phyloP scores from a whole-genome alignment of 2,113 vertebrate genomes.

The Ammodytes dubius region DNA sequence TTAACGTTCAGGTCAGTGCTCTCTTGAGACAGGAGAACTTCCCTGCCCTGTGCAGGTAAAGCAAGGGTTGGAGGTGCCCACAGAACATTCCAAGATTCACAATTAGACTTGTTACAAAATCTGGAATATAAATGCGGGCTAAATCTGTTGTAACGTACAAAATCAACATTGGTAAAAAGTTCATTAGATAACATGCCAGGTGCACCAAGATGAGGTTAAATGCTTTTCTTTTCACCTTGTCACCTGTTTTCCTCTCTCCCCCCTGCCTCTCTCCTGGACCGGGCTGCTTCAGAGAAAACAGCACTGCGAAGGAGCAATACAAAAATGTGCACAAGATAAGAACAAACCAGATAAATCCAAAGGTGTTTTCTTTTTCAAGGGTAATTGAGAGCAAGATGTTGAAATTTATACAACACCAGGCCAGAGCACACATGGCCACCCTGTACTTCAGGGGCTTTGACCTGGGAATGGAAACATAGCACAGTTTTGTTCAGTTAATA shows the following conservation, averaged over 20 bases:
- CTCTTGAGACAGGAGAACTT: not conserved
- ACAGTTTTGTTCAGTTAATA: not conserved
- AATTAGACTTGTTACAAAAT: not conserved
- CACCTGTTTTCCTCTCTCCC: not conserved
- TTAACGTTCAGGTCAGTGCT: not conserved
- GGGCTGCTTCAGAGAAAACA: not conserved
- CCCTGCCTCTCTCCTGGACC: not conserved
- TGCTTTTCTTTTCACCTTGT: conserved; percentile 5
- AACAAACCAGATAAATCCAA: not conserved
- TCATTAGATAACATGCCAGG: not conserved
- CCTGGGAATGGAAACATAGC: not conserved
- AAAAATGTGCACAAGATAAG: not conserved
- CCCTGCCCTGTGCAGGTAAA: conserved; percentile 1
- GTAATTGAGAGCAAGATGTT: rapidly evolving
- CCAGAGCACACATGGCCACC: not conserved
- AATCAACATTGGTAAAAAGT: not conserved
- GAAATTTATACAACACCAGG: not conserved
- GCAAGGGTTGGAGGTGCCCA: not conserved
- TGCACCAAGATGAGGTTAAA: conserved; percentile 14
- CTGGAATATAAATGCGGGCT: not conserved
- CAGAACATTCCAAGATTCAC: not conserved
- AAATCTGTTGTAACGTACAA: rapidly evolving
- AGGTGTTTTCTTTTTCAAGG: rapidly evolving
- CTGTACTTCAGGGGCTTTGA: not conserved
- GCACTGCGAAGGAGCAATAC: not conserved